Conservation (phyloP, 2,888 invertebrate species). For the Acronicta aceris region DNA sequence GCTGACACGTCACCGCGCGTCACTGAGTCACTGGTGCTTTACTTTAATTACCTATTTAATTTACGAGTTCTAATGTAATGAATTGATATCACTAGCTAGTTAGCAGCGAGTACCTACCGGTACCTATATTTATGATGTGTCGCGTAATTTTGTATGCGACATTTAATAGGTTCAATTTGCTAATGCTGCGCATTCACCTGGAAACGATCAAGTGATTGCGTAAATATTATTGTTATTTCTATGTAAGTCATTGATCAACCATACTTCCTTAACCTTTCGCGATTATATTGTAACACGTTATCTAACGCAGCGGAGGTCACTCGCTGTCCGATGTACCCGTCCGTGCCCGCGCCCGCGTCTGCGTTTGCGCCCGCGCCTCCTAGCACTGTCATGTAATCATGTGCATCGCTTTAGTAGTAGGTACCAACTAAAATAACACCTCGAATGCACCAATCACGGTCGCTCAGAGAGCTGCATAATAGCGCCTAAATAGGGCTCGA, state of each 20-base stretch:
- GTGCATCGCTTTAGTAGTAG: no score
- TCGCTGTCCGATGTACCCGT: not conserved
- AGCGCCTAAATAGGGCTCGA: no score
- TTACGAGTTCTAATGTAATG: constrained; percentile 32
- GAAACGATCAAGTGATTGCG: constrained; percentile 15
- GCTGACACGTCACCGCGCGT: no score
- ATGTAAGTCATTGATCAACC: not conserved
- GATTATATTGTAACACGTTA: constrained; percentile 7
- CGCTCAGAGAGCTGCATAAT: no score
- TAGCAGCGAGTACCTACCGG: no score
- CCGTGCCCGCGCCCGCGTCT: no score
- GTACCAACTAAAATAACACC: no score
- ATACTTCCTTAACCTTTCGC: constrained; percentile 27
- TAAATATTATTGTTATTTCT: constrained; percentile 10
- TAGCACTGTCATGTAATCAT: no score
- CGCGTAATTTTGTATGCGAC: constrained; percentile 14
- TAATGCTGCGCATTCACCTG: constrained; percentile 41
- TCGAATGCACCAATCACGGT: no score
- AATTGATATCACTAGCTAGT: constrained; percentile 39
- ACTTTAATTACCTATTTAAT: constrained; percentile 2
- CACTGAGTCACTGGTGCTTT: not conserved
- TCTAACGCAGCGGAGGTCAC: constrained; percentile 13
- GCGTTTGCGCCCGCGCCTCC: no score
- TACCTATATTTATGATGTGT: constrained; percentile 22
- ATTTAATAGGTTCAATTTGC: constrained; percentile 35